phyloP scores from a whole-genome alignment of 2,888 invertebrate species.

The Idaea aversata region DNA sequence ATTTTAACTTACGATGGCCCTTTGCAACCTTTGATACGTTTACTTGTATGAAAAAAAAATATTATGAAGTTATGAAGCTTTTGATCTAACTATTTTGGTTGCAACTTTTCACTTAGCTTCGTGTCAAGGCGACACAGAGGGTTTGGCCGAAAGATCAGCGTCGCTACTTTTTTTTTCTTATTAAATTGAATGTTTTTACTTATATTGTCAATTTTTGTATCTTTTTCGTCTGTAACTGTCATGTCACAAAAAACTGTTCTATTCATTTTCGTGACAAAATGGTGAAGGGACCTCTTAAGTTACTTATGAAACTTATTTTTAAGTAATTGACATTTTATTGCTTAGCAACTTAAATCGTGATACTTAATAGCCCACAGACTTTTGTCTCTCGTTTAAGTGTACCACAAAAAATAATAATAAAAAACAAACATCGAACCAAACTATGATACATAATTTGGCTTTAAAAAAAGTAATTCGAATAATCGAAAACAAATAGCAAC shows the following conservation, averaged over 20 bases:
- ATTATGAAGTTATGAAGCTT: too few relatives aligned
- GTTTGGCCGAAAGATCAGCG: too few relatives aligned
- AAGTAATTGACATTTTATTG: not conserved
- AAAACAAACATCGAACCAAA: conserved; percentile 36
- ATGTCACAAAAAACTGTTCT: too few relatives aligned
- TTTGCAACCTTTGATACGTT: too few relatives aligned
- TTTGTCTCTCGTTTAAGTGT: not conserved
- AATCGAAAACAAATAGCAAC: conserved; percentile 36
- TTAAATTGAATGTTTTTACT: too few relatives aligned
- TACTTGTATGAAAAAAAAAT: too few relatives aligned
- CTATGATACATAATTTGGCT: conserved; percentile 55
- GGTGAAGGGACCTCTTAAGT: not conserved
- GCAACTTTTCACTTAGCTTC: too few relatives aligned
- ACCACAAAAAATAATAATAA: conserved; percentile 5
- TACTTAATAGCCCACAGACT: not conserved
- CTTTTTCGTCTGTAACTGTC: too few relatives aligned
- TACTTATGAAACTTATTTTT: not conserved
- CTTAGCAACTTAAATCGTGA: not conserved
- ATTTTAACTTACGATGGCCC: not conserved
- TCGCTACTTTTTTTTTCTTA: too few relatives aligned
- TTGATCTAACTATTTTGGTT: too few relatives aligned
- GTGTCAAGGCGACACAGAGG: too few relatives aligned
- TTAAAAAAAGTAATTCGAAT: conserved; percentile 29
- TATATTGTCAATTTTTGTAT: too few relatives aligned
- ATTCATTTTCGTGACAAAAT: not conserved